These are phyloP conservation scores for Drosophila emarginata DNA, from an alignment of 2,888 invertebrate species.

Conservation along the genomic window DNA sequence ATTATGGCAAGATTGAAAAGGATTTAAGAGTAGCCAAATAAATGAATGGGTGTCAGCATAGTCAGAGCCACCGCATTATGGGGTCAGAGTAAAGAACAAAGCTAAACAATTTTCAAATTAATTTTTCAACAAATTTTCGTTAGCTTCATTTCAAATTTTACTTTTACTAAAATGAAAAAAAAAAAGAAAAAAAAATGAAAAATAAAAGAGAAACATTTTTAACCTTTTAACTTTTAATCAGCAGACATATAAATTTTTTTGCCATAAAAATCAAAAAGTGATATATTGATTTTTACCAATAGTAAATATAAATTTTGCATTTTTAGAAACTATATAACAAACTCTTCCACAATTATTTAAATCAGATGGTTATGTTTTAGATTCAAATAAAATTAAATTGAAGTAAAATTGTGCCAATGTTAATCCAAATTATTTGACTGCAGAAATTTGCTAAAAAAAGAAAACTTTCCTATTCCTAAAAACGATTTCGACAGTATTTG, in stretches of 20 bases:
- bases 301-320: too few species aligned
- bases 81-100: conserved; percentile 22
- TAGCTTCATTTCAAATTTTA: conserved; percentile 49
- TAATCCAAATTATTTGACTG: too few species aligned
- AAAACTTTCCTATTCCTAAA: conserved; percentile 29
- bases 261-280: not conserved
- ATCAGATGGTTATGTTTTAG: too few species aligned
- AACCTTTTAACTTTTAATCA: too few species aligned
- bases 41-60: conserved; percentile 26
- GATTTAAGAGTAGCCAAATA: conserved; percentile 52
- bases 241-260: not conserved
- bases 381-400: too few species aligned
- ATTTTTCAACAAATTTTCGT: conserved; percentile 54
- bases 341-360: not conserved
- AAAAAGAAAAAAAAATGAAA: not conserved
- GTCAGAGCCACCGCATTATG: conserved; percentile 15
- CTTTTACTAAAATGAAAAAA: too few species aligned
- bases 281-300: too few species aligned
- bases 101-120: conserved; percentile 69
- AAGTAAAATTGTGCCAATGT: too few species aligned
- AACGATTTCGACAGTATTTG: conserved; percentile 27
- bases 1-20: conserved; percentile 72
- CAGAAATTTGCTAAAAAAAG: too few species aligned
- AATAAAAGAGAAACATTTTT: not conserved
- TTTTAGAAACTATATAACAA: too few species aligned